A percentile compares a stretch with the other conserved stretches of the same genome.
Evolutionary conservation across 2,888 invertebrate genomes (phyloP).

Genomic region (Hydrotaea cyrtoneurina): DNA sequence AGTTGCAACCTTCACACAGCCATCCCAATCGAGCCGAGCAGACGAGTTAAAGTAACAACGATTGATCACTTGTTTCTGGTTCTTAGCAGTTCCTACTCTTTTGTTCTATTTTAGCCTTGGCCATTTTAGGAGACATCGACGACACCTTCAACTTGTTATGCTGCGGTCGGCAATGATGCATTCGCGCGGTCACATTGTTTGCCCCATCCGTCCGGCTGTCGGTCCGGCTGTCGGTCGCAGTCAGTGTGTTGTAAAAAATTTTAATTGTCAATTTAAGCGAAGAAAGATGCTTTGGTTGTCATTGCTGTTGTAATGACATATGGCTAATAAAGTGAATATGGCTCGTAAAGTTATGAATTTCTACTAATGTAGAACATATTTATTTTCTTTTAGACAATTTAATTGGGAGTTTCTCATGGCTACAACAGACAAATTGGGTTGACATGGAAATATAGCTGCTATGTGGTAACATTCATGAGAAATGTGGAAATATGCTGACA

Average conservation of each 20-base stretch:
- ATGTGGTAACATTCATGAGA: not conserved
- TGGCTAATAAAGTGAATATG: slow-evolving; percentile 1
- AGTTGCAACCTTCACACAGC: slow-evolving; percentile 10
- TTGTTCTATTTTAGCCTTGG: slow-evolving; percentile 23
- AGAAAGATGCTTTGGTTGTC: not conserved
- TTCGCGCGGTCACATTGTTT: not conserved
- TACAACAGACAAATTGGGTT: slow-evolving; percentile 13
- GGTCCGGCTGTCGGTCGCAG: not conserved
- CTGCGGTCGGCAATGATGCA: not conserved
- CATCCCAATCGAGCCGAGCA: not conserved
- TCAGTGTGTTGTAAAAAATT: slow-evolving; percentile 20
- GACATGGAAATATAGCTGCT: not conserved
- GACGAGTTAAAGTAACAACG: not conserved
- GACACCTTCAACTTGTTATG: slow-evolving; percentile 32
- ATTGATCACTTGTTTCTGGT: slow-evolving; percentile 2
- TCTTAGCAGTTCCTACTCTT: not conserved
- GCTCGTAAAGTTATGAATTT: slow-evolving; percentile 25
- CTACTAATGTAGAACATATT: not conserved
- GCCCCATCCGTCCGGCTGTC: not conserved
- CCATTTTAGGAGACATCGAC: not conserved
- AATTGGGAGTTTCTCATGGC: slow-evolving; percentile 31
- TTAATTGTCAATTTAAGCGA: slow-evolving; percentile 33
- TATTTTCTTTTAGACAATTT: slow-evolving; percentile 24
- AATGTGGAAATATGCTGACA: not conserved
- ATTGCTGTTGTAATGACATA: slow-evolving; percentile 3